Evolutionary conservation across 2,888 invertebrate species (phyloP).

Genomic region (Bhutanitis thaidina): DNA sequence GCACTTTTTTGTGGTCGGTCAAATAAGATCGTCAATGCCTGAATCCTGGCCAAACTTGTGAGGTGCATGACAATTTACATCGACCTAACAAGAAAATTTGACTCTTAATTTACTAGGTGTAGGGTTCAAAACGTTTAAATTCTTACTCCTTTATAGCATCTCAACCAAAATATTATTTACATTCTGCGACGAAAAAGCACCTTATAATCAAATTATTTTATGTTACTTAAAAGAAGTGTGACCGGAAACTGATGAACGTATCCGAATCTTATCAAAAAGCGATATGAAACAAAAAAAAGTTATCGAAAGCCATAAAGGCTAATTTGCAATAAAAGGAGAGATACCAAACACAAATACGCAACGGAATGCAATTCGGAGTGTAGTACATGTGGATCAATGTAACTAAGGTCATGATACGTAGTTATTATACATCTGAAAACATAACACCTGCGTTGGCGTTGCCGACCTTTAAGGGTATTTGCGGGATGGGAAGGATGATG

Average conservation of each 20-base stretch:
- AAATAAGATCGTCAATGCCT: constrained; percentile 50
- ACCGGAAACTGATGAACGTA: not conserved
- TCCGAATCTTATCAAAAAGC: not conserved
- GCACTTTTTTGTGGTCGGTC: constrained; percentile 68
- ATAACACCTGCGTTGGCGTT: too few species aligned
- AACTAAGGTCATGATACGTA: constrained; percentile 42
- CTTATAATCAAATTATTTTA: constrained; percentile 15
- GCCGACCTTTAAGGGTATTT: too few species aligned
- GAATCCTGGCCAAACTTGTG: constrained; percentile 47
- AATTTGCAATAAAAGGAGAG: constrained; percentile 21
- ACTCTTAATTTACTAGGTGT: constrained; percentile 19
- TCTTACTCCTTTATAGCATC: constrained; percentile 16
- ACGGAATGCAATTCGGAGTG: constrained; percentile 31
- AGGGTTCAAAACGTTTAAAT: constrained; percentile 8
- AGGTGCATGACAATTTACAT: constrained; percentile 52
- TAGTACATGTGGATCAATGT: constrained; percentile 33
- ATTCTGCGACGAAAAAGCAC: constrained; percentile 14
- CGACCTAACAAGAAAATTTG: constrained; percentile 24
- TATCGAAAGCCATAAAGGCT: constrained; percentile 21
- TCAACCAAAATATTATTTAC: constrained; percentile 11
- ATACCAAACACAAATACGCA: constrained; percentile 27
- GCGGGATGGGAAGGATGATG: too few species aligned
- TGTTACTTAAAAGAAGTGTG: not conserved
- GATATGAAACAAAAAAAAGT: not conserved
- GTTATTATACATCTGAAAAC: too few species aligned